These are phyloP conservation scores for Phalacrocorax pelagicus DNA, from an alignment of 2,113 vertebrate genomes.

Conservation along the genomic window DNA sequence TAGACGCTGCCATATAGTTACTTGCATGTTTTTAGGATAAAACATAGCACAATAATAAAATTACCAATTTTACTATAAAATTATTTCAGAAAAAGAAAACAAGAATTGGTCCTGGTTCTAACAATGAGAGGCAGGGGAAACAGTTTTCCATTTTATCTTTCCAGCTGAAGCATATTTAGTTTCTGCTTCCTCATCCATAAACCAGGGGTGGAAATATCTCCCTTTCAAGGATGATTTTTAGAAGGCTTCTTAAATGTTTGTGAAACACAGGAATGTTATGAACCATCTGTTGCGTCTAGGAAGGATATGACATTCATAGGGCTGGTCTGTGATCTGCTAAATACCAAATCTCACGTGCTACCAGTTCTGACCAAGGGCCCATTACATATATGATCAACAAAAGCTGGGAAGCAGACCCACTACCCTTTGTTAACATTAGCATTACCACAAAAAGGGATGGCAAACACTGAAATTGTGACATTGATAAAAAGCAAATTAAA, in stretches of 20 bases:
- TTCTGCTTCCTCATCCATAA: background rate
- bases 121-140: background rate
- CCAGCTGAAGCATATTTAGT: background rate
- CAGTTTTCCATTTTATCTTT: background rate
- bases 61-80: background rate
- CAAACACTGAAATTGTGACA: background rate
- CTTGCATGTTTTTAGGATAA: background rate
- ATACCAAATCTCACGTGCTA: background rate
- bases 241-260: background rate
- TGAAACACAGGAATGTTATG: background rate
- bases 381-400: background rate
- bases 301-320: background rate
- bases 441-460: background rate
- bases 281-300: background rate
- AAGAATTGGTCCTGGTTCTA: background rate
- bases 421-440: background rate
- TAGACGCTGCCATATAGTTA: background rate
- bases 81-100: background rate
- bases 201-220: background rate
- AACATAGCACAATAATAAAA: background rate
- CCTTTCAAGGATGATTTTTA: background rate
- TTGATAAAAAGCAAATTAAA: background rate
- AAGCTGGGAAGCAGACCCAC: background rate
- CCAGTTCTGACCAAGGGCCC: background rate
- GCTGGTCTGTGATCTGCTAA: background rate